Evolutionary conservation across 2,113 vertebrate species (phyloP).

Genomic region (Hyla sarda): DNA sequence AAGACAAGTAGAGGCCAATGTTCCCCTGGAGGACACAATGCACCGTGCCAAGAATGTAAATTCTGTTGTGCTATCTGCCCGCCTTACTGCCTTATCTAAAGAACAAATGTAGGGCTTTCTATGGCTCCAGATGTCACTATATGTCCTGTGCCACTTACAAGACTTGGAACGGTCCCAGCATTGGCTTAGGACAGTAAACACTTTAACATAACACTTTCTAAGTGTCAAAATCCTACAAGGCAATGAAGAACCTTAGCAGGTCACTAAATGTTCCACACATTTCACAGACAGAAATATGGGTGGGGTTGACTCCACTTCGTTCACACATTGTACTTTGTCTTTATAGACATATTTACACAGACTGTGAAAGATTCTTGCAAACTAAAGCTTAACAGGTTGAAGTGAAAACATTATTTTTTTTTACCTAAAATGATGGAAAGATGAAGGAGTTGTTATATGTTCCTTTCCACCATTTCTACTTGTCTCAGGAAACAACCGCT

Average conservation of each 20-base stretch:
- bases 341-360: too few species aligned
- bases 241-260: neutral
- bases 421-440: too few species aligned
- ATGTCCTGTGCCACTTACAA: neutral
- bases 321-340: too few species aligned
- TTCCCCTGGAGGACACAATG: neutral
- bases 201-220: slow-evolving; percentile 6
- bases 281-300: neutral
- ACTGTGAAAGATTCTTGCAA: too few species aligned
- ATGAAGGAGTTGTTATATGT: too few species aligned
- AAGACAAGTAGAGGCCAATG: neutral
- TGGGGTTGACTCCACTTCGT: too few species aligned
- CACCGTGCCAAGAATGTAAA: neutral
- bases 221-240: slow-evolving; percentile 12
- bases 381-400: too few species aligned
- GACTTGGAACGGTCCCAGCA: slow-evolving; percentile 6
- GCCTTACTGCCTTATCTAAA: slow-evolving; percentile 6
- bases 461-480: too few species aligned
- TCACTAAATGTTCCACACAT: neutral
- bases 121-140: slow-evolving; percentile 23
- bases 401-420: too few species aligned
- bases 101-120: slow-evolving; percentile 6
- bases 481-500: too few species aligned
- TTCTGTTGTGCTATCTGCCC: neutral
- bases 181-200: neutral